These are phyloP conservation scores for Caenorhabditis tropicalis DNA, from an alignment of 1,140 invertebrate species.

Conservation along the genomic window DNA sequence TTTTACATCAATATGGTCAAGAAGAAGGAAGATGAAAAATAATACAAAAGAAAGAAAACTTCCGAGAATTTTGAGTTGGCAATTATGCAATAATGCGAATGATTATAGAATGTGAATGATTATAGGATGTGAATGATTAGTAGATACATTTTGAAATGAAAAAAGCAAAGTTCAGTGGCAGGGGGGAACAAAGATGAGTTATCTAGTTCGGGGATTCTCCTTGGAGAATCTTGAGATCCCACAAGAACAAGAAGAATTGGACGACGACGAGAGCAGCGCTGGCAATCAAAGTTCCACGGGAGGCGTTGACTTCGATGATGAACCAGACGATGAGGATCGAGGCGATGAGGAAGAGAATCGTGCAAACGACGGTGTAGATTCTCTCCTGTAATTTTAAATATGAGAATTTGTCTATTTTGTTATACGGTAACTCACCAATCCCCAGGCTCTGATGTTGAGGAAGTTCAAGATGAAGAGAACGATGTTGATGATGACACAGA, in stretches of 20 bases:
- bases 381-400: conserved; percentile 61
- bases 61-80: not conserved
- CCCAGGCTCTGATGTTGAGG: conserved; percentile 60
- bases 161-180: conserved; percentile 7
- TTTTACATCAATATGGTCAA: not conserved
- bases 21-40: not conserved
- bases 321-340: conserved; percentile 65
- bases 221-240: conserved; percentile 63
- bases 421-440: conserved; percentile 55
- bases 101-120: not conserved
- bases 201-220: conserved; percentile 60
- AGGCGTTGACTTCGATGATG: conserved; percentile 61
- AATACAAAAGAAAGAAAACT: not conserved
- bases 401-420: not conserved
- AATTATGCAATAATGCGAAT: conserved; percentile 35
- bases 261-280: conserved; percentile 54
- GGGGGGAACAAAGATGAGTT: not conserved
- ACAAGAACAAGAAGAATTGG: conserved; percentile 61
- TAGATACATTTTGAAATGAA: not conserved
- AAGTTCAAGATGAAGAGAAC: conserved; percentile 70
- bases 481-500: conserved; percentile 68
- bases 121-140: not conserved
- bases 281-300: conserved; percentile 59
- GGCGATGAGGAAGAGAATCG: conserved; percentile 68
- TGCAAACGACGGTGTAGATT: conserved; percentile 65